A percentile compares a stretch with the other conserved stretches of the same genome.
These are phyloP conservation scores for Aphaenogaster floridana DNA, from an alignment of 1,140 invertebrate genomes.

Conservation along the genomic window DNA sequence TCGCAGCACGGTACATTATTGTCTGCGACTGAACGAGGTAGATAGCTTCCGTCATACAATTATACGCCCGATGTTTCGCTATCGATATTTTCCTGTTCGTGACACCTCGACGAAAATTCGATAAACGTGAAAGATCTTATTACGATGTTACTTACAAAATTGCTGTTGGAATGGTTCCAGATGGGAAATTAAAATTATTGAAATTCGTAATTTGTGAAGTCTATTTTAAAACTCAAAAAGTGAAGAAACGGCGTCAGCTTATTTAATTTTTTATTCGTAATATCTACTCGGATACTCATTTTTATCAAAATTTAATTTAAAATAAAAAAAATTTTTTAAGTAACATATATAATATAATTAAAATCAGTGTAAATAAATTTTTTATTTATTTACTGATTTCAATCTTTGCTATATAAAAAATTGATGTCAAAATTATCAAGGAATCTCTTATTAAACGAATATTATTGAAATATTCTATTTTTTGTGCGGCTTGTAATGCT, in stretches of 20 bases:
- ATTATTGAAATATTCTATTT: background rate
- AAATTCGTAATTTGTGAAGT: background rate
- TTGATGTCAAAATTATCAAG: background rate
- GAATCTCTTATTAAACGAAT: background rate
- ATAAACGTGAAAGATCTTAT: background rate
- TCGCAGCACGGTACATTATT: conserved; percentile 22
- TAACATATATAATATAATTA: background rate
- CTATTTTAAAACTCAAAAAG: background rate
- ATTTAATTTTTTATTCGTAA: background rate
- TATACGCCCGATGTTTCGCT: conserved; percentile 33
- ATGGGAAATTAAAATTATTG: background rate
- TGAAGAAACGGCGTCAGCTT: background rate
- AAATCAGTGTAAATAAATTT: background rate
- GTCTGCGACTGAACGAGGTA: conserved; percentile 13
- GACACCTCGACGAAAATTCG: background rate
- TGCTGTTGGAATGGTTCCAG: background rate
- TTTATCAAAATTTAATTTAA: background rate
- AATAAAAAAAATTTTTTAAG: background rate
- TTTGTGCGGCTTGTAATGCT: background rate
- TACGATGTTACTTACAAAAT: background rate
- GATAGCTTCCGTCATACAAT: conserved; percentile 16
- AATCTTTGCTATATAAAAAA: no score
- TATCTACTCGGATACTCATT: background rate
- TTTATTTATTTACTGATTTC: no score
- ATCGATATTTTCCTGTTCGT: background rate